Evolutionary conservation across 2,888 invertebrate species (phyloP).

Genomic region (Diarsia dahlii): DNA sequence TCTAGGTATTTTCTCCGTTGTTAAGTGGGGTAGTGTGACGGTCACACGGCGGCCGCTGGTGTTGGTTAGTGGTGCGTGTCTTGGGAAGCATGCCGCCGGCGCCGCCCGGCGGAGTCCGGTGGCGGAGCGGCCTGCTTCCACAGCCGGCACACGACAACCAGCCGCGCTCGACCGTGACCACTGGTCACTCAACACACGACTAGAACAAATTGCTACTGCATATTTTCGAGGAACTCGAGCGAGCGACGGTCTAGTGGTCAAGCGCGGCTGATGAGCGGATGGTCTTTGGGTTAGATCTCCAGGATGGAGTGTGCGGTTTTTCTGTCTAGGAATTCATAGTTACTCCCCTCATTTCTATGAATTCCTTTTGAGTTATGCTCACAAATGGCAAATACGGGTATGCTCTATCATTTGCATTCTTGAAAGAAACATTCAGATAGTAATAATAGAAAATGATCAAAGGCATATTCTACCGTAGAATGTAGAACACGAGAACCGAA

Average conservation of each 20-base stretch:
- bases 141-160: conserved; percentile 59
- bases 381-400: neutral
- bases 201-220: conserved; percentile 30
- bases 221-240: conserved; percentile 24
- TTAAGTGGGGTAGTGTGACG: conserved; percentile 81
- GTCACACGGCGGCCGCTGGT: conserved; percentile 72
- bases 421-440: neutral
- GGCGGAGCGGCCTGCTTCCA: conserved; percentile 53
- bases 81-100: conserved; percentile 79
- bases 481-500: conserved; percentile 4
- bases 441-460: neutral
- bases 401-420: neutral
- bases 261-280: neutral
- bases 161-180: conserved; percentile 63
- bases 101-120: conserved; percentile 58
- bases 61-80: conserved; percentile 79
- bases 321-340: conserved; percentile 36
- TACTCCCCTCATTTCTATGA: neutral
- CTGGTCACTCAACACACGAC: conserved; percentile 43
- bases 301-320: conserved; percentile 20
- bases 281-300: neutral
- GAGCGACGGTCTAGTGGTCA: conserved; percentile 18
- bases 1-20: conserved; percentile 63
- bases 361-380: neutral
- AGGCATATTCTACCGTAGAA: neutral